A percentile compares a stretch with the other conserved stretches of the same genome.
Evolutionary conservation across 2,113 vertebrate species (phyloP).

Genomic region (Sialia sialis): DNA sequence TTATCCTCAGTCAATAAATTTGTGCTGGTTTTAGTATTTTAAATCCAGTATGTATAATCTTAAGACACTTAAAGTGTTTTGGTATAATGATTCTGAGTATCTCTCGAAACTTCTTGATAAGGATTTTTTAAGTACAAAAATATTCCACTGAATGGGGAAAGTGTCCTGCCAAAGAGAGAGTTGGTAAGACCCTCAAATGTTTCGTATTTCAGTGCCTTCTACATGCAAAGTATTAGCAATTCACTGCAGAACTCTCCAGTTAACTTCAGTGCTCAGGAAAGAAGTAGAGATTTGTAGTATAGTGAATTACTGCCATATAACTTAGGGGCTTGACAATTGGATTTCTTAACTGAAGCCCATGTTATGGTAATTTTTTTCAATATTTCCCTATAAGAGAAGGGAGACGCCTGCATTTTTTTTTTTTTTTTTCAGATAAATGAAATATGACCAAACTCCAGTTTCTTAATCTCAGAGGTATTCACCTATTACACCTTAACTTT

Average conservation of each 20-base stretch:
- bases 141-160: background rate
- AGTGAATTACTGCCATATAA: background rate
- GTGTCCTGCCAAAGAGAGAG: background rate
- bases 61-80: background rate
- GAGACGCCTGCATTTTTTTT: accelerated
- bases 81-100: background rate
- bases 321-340: background rate
- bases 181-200: background rate
- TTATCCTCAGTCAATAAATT: background rate
- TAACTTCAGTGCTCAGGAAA: background rate
- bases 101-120: background rate
- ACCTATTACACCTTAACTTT: background rate
- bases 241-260: background rate
- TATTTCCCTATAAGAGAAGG: background rate
- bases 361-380: background rate
- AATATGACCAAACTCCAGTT: background rate
- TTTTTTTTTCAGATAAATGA: background rate
- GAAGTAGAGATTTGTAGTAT: accelerated
- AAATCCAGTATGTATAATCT: background rate
- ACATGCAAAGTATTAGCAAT: background rate
- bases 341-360: background rate
- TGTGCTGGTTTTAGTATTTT: background rate
- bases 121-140: background rate
- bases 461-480: background rate
- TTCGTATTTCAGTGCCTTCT: background rate